phyloP scores from a whole-genome alignment of 1,140 invertebrate species.

The Drosophila paulistorum region DNA sequence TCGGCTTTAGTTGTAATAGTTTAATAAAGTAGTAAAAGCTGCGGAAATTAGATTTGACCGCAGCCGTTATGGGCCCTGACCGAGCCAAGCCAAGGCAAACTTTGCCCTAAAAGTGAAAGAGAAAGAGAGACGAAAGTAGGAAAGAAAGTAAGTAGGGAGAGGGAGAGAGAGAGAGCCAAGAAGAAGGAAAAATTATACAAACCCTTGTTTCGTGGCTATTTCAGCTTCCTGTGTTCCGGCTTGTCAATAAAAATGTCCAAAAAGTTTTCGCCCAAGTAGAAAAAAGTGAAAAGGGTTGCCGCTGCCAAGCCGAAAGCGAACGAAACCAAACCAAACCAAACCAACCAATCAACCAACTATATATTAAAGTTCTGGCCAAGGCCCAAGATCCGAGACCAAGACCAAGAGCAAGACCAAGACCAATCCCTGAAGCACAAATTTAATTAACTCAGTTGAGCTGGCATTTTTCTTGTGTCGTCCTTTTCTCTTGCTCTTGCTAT shows the following conservation, averaged over 20 bases:
- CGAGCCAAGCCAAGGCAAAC: neutral
- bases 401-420: constrained; percentile 2
- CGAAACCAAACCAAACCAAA: neutral
- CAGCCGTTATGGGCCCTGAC: constrained; percentile 30
- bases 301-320: neutral
- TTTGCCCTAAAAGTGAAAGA: neutral
- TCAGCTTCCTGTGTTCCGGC: constrained; percentile 42
- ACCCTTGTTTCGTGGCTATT: constrained; percentile 46
- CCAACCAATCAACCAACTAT: constrained; percentile 15
- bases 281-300: constrained; percentile 67
- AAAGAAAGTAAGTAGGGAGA: constrained; percentile 22
- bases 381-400: constrained; percentile 11
- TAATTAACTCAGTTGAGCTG: constrained; percentile 78
- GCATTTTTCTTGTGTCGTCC: constrained; percentile 29
- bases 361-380: constrained; percentile 45
- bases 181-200: constrained; percentile 43
- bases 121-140: constrained; percentile 14
- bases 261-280: constrained; percentile 70
- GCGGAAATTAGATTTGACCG: constrained; percentile 81
- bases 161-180: neutral
- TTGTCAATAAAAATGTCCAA: constrained; percentile 81
- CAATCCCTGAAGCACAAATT: constrained; percentile 52
- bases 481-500: neutral
- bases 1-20: constrained; percentile 78
- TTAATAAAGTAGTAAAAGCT: constrained; percentile 82